Conservation (phyloP, 2,113 vertebrate genomes). For the Gobio gobio region DNA sequence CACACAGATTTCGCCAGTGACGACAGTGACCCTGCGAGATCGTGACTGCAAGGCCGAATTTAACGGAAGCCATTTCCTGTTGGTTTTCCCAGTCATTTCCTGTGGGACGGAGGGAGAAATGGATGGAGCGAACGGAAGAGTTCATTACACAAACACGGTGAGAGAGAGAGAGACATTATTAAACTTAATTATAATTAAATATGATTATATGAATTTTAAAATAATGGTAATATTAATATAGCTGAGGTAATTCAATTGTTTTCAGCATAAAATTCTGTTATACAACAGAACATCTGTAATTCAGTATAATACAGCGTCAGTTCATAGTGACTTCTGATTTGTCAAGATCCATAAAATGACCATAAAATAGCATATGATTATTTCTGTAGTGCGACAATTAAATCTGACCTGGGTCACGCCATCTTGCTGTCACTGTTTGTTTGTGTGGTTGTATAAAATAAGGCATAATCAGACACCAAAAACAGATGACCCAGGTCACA, state of each 20-base stretch:
- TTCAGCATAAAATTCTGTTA: neutral
- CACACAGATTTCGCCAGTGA: constrained; percentile 54
- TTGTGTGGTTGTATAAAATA: neutral
- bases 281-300: neutral
- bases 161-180: constrained; percentile 50
- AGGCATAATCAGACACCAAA: neutral
- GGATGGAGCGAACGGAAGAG: constrained; percentile 56
- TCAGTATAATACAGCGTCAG: neutral
- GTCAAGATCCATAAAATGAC: neutral
- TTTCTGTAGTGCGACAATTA: neutral
- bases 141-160: constrained; percentile 76
- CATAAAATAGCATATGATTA: neutral
- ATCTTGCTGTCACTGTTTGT: neutral
- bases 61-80: constrained; percentile 78
- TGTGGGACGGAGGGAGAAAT: constrained; percentile 73
- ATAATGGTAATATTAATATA: no score
- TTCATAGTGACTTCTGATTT: no score
- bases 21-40: constrained; percentile 71
- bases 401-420: neutral
- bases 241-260: neutral
- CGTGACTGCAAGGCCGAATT: constrained; percentile 69
- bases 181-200: neutral
- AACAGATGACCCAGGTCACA: constrained; percentile 21
- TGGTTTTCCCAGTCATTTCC: constrained; percentile 75
- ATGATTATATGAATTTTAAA: no score